phyloP scores from a whole-genome alignment of 2,888 invertebrate species.

The Andrena dorsata region DNA sequence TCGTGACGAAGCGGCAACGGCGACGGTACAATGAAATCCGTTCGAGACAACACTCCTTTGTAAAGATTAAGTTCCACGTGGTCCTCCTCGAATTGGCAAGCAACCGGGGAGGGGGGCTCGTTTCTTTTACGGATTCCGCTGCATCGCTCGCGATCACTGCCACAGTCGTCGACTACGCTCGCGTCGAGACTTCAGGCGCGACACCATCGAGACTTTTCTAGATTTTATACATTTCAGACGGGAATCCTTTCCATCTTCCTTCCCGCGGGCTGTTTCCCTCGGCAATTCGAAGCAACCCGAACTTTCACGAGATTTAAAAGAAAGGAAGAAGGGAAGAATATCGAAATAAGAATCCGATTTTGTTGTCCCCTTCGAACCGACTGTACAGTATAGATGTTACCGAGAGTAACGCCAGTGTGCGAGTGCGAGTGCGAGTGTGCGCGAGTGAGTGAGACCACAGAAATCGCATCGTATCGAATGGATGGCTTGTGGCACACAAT shows the following conservation, averaged over 20 bases:
- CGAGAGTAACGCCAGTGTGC: neutral
- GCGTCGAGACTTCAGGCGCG: neutral
- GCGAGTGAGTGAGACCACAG: slow-evolving; percentile 9
- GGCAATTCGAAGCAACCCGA: neutral
- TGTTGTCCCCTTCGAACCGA: slow-evolving; percentile 44
- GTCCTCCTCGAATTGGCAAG: neutral
- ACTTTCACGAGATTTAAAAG: slow-evolving; percentile 1
- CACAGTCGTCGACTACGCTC: neutral
- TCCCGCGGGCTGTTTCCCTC: slow-evolving; percentile 13
- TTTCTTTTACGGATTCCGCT: slow-evolving; percentile 7
- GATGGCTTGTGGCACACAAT: slow-evolving; percentile 48
- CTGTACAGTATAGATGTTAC: slow-evolving; percentile 55
- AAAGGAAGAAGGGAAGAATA: neutral
- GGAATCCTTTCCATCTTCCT: slow-evolving; percentile 35
- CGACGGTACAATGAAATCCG: neutral
- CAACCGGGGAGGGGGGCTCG: neutral
- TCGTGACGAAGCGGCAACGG: neutral
- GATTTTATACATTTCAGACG: slow-evolving; percentile 38
- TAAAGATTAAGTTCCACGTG: neutral
- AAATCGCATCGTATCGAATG: slow-evolving; percentile 29
- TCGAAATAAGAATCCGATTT: slow-evolving; percentile 24
- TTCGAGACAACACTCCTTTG: neutral
- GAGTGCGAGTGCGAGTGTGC: neutral
- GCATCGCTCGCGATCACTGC: slow-evolving; percentile 26
- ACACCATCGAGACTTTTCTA: slow-evolving; percentile 32